Evolutionary conservation across 2,113 vertebrate species (phyloP), one percentile per base, ranked within the genome.

Genomic region (Triplophysa siluroides): DNA sequence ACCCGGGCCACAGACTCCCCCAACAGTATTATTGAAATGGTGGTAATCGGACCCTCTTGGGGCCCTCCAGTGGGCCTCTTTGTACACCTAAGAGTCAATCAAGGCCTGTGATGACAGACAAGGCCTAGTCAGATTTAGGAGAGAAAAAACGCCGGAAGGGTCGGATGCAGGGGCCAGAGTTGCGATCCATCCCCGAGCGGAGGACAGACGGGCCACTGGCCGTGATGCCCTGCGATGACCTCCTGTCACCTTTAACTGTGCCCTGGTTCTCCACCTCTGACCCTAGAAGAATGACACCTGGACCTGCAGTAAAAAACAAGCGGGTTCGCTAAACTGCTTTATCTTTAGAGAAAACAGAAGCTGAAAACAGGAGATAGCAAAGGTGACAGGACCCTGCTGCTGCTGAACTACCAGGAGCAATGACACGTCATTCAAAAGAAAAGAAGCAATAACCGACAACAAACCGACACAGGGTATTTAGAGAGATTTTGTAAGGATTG

Each of bases 11-110:
- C 80, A 86, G 88, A 88, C 26, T 29, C 71, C 77, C 77, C 77
- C 64, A 47, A 58, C 43, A 13, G 52, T 88, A 84, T 38, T 38
- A 38, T 82, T 91, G 86, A 92, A 91, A 92, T 90, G 91, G 90
- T 86, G 91, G 92, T 90, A 94, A 94, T 88, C 80, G 81, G 90
- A 94, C 89, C 92, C 87, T 43, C 74, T 52, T 71, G 29, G 82
- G 87, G 86, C 85, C 74, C 63, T 91, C 89, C 87, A 87, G 84
- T 82, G 86, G 88, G 87, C 83, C 87, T 85, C 91, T 93, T 91
- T 90, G 89, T 92, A 88, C 58, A 85, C 84, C 87, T 90, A 87
- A 90, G 92, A 91, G 91, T 90, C 91, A 91, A 91, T 93, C 92
- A 88, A 77, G 87, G 85, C 70, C 83, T 33, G 26, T 29, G 90